Percentiles rank a stretch among this genome's conserved stretches.
Evolutionary conservation across 2,888 invertebrate species (phyloP).

Genomic region (Drosophila picticornis): DNA sequence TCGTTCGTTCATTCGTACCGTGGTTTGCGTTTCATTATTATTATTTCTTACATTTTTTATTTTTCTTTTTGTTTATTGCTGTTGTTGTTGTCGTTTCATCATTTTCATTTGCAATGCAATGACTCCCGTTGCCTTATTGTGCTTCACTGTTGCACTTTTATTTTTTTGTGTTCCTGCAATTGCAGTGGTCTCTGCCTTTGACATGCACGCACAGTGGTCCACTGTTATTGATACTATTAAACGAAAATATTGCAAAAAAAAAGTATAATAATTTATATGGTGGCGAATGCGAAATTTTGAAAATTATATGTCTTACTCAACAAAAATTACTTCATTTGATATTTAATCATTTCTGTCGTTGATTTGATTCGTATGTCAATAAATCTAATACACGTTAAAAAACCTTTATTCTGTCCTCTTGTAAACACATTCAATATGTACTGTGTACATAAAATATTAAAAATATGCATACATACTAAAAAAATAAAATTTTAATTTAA

Average conservation of each 20-base stretch:
- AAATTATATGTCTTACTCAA: not conserved
- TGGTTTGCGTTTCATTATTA: conserved; percentile 32
- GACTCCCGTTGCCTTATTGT: conserved; percentile 26
- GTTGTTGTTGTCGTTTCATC: conserved; percentile 18
- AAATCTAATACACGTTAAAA: not conserved
- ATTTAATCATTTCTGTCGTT: not conserved
- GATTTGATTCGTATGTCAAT: not conserved
- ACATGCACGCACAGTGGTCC: conserved; percentile 36
- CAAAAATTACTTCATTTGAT: not conserved
- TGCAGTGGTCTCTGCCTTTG: conserved; percentile 20
- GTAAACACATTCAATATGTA: not conserved
- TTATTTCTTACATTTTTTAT: conserved; percentile 23
- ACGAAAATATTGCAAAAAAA: not conserved
- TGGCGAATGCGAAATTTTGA: not conserved
- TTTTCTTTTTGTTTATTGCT: not conserved
- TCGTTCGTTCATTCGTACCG: conserved; percentile 50
- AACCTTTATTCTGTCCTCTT: not conserved
- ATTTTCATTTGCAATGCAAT: conserved; percentile 25
- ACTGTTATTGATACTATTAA: not conserved
- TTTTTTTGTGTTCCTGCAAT: conserved; percentile 21
- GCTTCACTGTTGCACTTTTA: conserved; percentile 3
- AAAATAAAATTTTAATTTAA: no score
- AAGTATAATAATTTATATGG: not conserved
- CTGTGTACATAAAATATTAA: not conserved
- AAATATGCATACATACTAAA: not conserved